Evolutionary conservation across 2,888 invertebrate genomes (phyloP).

Genomic region (Andrena dorsata): DNA sequence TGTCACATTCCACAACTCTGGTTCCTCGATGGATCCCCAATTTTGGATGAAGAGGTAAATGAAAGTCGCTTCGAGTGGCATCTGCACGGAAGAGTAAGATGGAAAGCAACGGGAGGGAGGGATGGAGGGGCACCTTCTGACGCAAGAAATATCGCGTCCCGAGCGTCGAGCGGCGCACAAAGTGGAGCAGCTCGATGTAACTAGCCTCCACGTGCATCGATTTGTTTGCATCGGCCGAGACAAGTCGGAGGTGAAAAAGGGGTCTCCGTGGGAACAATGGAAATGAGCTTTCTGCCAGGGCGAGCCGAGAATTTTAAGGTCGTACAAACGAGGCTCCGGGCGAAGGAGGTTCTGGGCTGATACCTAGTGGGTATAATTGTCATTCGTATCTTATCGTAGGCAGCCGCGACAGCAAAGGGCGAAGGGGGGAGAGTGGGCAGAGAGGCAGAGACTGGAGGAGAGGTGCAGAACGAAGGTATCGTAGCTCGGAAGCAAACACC

Average conservation of each 20-base stretch:
- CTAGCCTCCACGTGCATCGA: slow-evolving; percentile 23
- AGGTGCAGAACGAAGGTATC: slow-evolving; percentile 69
- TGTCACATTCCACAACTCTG: too few relatives aligned
- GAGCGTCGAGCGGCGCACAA: not conserved
- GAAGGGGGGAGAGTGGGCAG: slow-evolving; percentile 34
- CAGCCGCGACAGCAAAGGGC: slow-evolving; percentile 61
- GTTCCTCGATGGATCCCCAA: too few relatives aligned
- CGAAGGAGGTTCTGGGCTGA: slow-evolving; percentile 48
- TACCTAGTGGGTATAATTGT: slow-evolving; percentile 79
- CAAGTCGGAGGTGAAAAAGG: not conserved
- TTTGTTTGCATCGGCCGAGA: slow-evolving; percentile 33
- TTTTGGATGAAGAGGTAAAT: too few relatives aligned
- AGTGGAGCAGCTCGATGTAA: not conserved
- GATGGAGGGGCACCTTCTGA: too few relatives aligned
- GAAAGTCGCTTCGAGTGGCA: not conserved
- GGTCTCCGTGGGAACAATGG: slow-evolving; percentile 46
- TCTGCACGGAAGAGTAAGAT: not conserved
- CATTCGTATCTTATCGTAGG: slow-evolving; percentile 80
- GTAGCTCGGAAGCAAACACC: slow-evolving; percentile 82
- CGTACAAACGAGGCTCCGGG: slow-evolving; percentile 56
- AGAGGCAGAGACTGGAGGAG: slow-evolving; percentile 39
- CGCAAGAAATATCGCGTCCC: slow-evolving; percentile 6
- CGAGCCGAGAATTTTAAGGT: slow-evolving; percentile 67
- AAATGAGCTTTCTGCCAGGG: slow-evolving; percentile 55
- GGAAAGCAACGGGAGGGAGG: too few relatives aligned